Base-by-base conservation (phyloP, 2,888 invertebrate genomes). In the Caprella mutica region DNA sequence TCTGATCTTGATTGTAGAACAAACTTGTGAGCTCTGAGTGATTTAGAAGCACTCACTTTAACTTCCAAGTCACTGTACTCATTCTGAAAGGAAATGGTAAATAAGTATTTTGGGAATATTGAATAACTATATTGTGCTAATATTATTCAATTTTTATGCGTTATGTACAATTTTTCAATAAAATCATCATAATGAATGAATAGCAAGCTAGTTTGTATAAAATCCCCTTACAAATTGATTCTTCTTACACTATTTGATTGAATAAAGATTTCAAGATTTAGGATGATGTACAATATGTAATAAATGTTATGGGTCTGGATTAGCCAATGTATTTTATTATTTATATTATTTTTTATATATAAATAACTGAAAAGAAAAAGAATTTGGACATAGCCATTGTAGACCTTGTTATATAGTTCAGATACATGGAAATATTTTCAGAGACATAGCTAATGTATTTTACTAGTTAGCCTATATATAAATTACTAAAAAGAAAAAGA, bases 1-100 rank as follows among this genome's bases (percentile, higher is more conserved):
- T 86, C 85, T 51, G 89, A 89, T 23, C 93, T 79, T 9, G 93
- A 88, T 69, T 83, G 83, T 19, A 96, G 74, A 9, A 96, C 85
- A 75, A 94, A 85, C 73, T 87, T 87, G 72, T 96, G 96, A 1
- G 85, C 92, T 3, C 84, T 83, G 9, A 48, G 70, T 89, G 78
- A 38, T 79, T 77, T 69, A 81, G 55, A 80, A 68, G 80, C 81
- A 66, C 80, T 79, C 23, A 93, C 76, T 70, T 81, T 81, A 52
- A 94, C 82, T 55, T 75, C 78, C 63, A 94, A 77, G 73, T 94
- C 94, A 66, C 92, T 82, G 70, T 52, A 72, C 69, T 56, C 61
- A 29, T 58, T 58, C 65, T 61, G 54, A 52, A 48, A 43, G 24
- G 54, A 69, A 76, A 75, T 75, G 86, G 71, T 85, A 87, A 0